These are phyloP conservation scores for Craterocephalus amniculus DNA, from an alignment of 2,797 vertebrate genomes.

Conservation along the genomic window DNA sequence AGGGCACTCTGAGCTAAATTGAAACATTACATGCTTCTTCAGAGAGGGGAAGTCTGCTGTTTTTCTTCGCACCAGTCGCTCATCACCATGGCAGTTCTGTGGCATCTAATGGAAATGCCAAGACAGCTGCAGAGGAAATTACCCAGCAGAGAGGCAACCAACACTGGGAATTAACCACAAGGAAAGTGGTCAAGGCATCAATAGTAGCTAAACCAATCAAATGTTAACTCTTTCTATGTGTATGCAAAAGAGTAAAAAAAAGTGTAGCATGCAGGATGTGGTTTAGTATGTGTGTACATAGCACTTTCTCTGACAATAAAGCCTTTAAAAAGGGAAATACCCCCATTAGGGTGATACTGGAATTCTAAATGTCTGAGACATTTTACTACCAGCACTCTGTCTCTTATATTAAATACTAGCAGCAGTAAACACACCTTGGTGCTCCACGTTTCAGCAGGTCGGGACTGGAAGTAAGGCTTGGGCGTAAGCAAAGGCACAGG, in stretches of 20 bases:
- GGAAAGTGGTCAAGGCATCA: slow-evolving; percentile 30
- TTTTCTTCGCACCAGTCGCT: slow-evolving; percentile 32
- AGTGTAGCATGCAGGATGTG: not conserved
- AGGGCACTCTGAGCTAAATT: slow-evolving; percentile 46
- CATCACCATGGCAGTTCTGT: slow-evolving; percentile 62
- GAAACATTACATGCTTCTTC: slow-evolving; percentile 62
- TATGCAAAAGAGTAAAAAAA: too few species aligned
- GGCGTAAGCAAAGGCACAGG: slow-evolving; percentile 89
- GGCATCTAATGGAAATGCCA: slow-evolving; percentile 64
- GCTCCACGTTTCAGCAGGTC: slow-evolving; percentile 39
- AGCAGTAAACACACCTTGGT: slow-evolving; percentile 65
- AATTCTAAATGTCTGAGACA: not conserved
- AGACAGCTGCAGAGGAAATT: slow-evolving; percentile 38
- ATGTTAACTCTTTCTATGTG: not conserved
- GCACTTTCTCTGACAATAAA: not conserved
- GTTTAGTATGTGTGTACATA: not conserved
- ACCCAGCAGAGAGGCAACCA: slow-evolving; percentile 32
- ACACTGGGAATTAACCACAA: slow-evolving; percentile 23
- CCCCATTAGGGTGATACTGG: not conserved
- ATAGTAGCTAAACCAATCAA: not conserved
- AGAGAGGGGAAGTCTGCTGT: slow-evolving; percentile 32
- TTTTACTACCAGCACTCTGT: not conserved
- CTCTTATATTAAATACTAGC: not conserved
- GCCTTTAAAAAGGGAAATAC: not conserved
- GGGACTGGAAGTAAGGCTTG: slow-evolving; percentile 88